These are phyloP conservation scores for Avahi laniger DNA, from an alignment of 2,797 vertebrate genomes.

Conservation along the genomic window DNA sequence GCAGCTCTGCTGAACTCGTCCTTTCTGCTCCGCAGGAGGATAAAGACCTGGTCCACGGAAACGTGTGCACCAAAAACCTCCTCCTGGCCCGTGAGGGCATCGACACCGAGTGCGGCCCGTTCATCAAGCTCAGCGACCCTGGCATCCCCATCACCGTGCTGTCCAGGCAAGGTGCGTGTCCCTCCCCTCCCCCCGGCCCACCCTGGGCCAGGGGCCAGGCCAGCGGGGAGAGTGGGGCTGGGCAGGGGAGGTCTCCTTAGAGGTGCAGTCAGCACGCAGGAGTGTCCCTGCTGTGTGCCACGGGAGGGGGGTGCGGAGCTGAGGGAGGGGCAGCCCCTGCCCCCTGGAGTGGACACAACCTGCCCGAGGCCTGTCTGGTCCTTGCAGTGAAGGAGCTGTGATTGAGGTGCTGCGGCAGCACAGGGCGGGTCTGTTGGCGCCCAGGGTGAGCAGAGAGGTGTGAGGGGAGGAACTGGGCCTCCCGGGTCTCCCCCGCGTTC, in stretches of 20 bases:
- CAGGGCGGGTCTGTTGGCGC: not conserved
- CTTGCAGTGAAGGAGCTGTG: not conserved
- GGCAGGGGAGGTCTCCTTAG: not conserved
- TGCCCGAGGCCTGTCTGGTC: not conserved
- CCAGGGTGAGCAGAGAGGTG: not conserved
- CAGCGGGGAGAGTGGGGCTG: not conserved
- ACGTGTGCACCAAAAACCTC: conserved; percentile 97
- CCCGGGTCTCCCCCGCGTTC: not conserved
- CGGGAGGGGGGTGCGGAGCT: accelerated
- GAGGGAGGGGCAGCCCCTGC: not conserved
- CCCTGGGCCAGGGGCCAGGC: not conserved
- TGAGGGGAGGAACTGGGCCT: not conserved
- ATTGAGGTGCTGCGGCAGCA: not conserved
- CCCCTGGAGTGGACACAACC: not conserved
- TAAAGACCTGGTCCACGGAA: conserved; percentile 97
- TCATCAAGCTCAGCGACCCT: conserved; percentile 98
- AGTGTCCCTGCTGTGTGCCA: not conserved
- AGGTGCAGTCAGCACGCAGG: not conserved
- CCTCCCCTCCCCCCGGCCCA: accelerated
- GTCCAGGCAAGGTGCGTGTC: conserved; percentile 90
- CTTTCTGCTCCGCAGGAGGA: conserved; percentile 90
- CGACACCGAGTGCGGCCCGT: conserved; percentile 90
- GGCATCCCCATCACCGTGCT: conserved; percentile 96
- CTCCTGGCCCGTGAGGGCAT: conserved; percentile 94
- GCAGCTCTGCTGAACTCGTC: not conserved